Evolutionary conservation across 2,113 vertebrate genomes (phyloP), one percentile per base, ranked within the genome.

Genomic region (Grammomys dolichurus): DNA sequence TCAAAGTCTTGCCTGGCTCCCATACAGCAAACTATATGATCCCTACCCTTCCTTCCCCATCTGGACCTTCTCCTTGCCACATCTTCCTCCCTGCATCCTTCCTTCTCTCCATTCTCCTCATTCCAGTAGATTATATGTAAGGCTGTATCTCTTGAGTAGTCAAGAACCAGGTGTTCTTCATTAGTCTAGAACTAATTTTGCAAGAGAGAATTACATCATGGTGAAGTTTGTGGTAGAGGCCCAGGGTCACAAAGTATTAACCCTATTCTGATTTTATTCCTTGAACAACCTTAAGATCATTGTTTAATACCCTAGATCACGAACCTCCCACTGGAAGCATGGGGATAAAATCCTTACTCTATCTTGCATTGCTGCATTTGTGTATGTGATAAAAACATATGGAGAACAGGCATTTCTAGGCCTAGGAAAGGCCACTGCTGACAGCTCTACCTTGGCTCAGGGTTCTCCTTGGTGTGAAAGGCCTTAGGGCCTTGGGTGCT

Each of bases 31-130:
- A 26, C 24, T 54, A 2, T n/a, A 9, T n/a, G 46, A 16, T 19
- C 26, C 20, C 4, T 7, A n/a, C 14, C 13, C 20, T 3, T 11
- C 63, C 4, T 3, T 31, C 3, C 14, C 12, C 9, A 16, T 56
- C 43, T 75, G 33, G 26, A 22, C 40, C 36, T 60, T 31, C 58
- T 70, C 48, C 43, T 33, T 58, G 3, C 33, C 48, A 11, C 13
- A 8, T 22, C 4, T 16, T 26, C 48, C 51, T 75, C 28, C n/a
- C 70, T 28, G 16, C 5, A 22, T n/a, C 17, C 56, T 48, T 31
- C 6, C 54, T 70, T 22, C 67, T 87, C 63, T 40, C 28, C 6
- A 46, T 51, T 46, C 24, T 67, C 16, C 40, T 54, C 51, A 16
- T 20, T 4, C 60, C 28, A 3, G 48, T 24, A 5, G 48, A 17